Percentiles rank a stretch among this genome's conserved stretches.
Conservation (phyloP, 2,113 vertebrate genomes). For the Sclerurus mexicanus region DNA sequence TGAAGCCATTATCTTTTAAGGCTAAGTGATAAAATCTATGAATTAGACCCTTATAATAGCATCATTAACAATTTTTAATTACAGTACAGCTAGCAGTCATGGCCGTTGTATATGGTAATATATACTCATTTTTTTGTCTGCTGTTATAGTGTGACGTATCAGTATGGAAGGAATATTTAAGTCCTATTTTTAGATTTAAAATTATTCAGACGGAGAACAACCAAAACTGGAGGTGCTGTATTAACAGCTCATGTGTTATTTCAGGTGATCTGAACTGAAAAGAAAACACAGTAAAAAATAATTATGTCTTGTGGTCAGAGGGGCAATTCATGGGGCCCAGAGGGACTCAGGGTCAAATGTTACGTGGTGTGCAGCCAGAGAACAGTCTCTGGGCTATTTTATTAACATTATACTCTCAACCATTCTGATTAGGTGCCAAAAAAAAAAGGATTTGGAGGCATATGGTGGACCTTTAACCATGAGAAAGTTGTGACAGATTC, state of each 20-base stretch:
- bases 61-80: constrained; percentile 39
- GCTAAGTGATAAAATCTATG: constrained; percentile 7
- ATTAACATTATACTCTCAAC: neutral
- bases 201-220: neutral
- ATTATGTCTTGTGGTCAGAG: neutral
- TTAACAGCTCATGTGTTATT: neutral
- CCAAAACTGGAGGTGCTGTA: neutral
- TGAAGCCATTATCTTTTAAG: constrained; percentile 42
- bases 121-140: neutral
- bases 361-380: neutral
- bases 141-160: neutral
- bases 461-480: neutral
- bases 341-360: neutral
- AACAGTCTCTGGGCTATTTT: neutral
- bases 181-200: constrained; percentile 20
- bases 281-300: neutral
- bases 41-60: constrained; percentile 7
- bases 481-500: neutral
- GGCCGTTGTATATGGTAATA: neutral
- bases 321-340: neutral
- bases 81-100: neutral
- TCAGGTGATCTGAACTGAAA: neutral
- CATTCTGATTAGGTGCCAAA: neutral
- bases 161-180: constrained; percentile 1
- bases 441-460: neutral